These are phyloP conservation scores for Tetragnatha montana DNA, from an alignment of 2,888 invertebrate species.

Conservation along the genomic window DNA sequence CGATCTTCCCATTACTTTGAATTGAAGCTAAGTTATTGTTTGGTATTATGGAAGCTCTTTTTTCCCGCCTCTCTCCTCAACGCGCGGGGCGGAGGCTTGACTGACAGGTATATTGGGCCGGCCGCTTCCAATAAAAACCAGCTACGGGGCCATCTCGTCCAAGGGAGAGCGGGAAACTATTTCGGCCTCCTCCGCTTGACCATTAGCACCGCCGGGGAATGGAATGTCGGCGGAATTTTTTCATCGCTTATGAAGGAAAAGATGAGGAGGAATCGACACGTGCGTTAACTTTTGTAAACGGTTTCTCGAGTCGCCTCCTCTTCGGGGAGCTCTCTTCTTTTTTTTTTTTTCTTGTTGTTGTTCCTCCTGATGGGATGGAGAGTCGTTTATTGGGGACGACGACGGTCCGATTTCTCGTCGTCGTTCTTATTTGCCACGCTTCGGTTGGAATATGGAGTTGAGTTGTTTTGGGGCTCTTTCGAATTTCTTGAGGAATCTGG, in stretches of 20 bases:
- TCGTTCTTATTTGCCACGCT: neutral
- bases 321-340: conserved; percentile 16
- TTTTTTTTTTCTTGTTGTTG: neutral
- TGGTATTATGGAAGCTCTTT: conserved; percentile 70
- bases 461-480: neutral
- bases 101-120: conserved; percentile 71
- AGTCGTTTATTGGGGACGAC: neutral
- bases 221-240: conserved; percentile 66
- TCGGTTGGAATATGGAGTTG: neutral
- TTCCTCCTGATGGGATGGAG: neutral
- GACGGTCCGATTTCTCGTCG: neutral
- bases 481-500: neutral
- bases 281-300: conserved; percentile 61
- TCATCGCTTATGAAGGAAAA: conserved; percentile 65
- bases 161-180: conserved; percentile 58
- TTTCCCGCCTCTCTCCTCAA: conserved; percentile 17
- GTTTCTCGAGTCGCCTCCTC: conserved; percentile 32
- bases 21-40: conserved; percentile 71
- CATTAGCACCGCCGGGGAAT: conserved; percentile 67
- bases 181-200: conserved; percentile 62
- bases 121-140: conserved; percentile 69
- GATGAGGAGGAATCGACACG: conserved; percentile 67
- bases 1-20: conserved; percentile 71
- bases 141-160: conserved; percentile 60
- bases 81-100: conserved; percentile 57